These are phyloP conservation scores for Helicorthomorpha holstii DNA, from an alignment of 1,140 invertebrate genomes.

Conservation along the genomic window DNA sequence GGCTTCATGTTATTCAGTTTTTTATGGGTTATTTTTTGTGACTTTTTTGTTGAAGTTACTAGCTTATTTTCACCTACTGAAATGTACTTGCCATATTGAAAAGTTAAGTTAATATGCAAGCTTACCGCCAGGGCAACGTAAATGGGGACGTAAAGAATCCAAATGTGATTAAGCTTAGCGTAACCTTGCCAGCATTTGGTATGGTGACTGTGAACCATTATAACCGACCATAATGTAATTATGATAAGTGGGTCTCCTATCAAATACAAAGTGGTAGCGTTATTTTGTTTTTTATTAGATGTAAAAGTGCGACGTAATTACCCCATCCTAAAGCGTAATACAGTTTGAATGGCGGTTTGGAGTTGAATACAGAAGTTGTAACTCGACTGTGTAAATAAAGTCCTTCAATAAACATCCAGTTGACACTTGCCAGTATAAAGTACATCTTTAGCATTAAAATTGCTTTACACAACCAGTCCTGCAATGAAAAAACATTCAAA, in stretches of 20 bases:
- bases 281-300: background rate
- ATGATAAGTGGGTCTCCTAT: slow-evolving; percentile 24
- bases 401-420: slow-evolving; percentile 40
- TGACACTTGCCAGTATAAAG: slow-evolving; percentile 29
- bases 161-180: slow-evolving; percentile 21
- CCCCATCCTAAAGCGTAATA: slow-evolving; percentile 34
- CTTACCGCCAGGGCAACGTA: slow-evolving; percentile 27
- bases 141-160: slow-evolving; percentile 30
- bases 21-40: too few relatives aligned
- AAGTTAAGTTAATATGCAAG: too few relatives aligned
- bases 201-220: slow-evolving; percentile 20
- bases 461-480: slow-evolving; percentile 31
- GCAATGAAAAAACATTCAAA: too few relatives aligned
- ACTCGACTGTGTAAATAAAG: slow-evolving; percentile 29
- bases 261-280: too few relatives aligned
- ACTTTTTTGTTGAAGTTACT: too few relatives aligned
- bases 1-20: too few relatives aligned
- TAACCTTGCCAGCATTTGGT: slow-evolving; percentile 28
- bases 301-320: too few relatives aligned
- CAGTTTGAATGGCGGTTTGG: slow-evolving; percentile 26
- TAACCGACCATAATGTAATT: slow-evolving; percentile 23
- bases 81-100: too few relatives aligned
- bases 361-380: slow-evolving; percentile 32
- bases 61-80: too few relatives aligned
- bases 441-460: slow-evolving; percentile 29